Evolutionary conservation across 2,113 vertebrate genomes (phyloP), one percentile per base, ranked within the genome.

Genomic region (Balaeniceps rex): DNA sequence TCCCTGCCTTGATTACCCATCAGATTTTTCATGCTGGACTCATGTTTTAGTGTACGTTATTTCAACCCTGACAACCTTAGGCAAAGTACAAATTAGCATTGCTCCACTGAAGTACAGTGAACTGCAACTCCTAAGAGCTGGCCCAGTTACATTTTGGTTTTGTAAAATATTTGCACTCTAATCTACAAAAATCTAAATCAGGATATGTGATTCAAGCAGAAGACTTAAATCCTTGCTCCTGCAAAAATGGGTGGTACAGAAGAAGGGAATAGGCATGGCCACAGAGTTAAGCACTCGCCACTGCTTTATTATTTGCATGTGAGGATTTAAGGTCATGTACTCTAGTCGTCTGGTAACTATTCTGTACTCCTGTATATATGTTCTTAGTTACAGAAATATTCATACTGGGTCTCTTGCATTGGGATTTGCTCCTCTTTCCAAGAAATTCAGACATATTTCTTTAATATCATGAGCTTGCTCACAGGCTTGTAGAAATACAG

Each of bases 391-490:
- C 49, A 88, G 63, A 95, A 90, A 95, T 89, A 90, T 29, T 74
- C 97, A 65, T 98, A 98, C 98, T 86, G 96, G 74, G 90, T 99
- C 97, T 55, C 76, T 92, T n/a, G 99, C 96, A 87, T 98, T 98
- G 68, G 99, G 99, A 95, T 99, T 96, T 44, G 99, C 98, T 92
- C 99, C 99, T 91, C 70, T 98, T 57, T 98, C 98, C 97, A 99
- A 94, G 88, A 99, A 96, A 38, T 92, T 95, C 94, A 99, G 94
- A 91, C 99, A 99, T 64, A 98, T 97, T 10, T 98, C 93, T 94
- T 98, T 97, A 89, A 98, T 83, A 46, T 98, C 97, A 36, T 91
- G 94, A 31, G 99, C 99, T 71, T 98, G 97, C 92, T 99, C 98
- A 63, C 99, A 99, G 89, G 99, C 99, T 84, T 97, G 83, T 76